Percentiles rank a stretch among this genome's conserved stretches.
Evolutionary conservation across 2,797 vertebrate species (phyloP).

Genomic region (Australoheros facetus): DNA sequence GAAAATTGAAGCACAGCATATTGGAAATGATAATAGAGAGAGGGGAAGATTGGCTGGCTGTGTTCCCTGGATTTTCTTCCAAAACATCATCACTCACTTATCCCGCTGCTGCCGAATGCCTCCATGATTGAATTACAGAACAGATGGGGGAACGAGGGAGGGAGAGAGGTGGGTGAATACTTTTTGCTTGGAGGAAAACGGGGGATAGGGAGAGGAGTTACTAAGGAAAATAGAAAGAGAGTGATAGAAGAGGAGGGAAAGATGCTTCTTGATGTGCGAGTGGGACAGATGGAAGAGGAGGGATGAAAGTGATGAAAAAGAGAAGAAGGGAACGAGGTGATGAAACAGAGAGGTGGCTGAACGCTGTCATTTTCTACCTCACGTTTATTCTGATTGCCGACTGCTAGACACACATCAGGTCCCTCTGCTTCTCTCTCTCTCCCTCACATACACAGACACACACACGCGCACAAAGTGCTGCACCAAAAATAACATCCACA

Average conservation of each 20-base stretch:
- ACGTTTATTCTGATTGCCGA: conserved; percentile 24
- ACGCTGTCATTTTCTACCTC: conserved; percentile 2
- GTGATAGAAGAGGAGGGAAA: neutral
- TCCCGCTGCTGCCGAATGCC: conserved; percentile 43
- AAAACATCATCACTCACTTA: conserved; percentile 67
- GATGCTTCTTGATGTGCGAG: conserved; percentile 27
- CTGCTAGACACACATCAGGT: neutral
- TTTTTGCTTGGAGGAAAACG: conserved; percentile 44
- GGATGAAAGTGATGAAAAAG: conserved; percentile 44
- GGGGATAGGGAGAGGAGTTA: conserved; percentile 3
- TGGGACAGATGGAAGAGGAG: conserved; percentile 13
- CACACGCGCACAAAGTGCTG: conserved; percentile 11
- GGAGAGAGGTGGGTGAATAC: conserved; percentile 23
- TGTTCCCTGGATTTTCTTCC: conserved; percentile 40
- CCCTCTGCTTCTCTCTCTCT: neutral
- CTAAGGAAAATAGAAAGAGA: neutral
- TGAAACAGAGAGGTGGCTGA: conserved; percentile 28
- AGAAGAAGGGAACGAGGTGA: conserved; percentile 20
- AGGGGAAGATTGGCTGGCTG: conserved; percentile 9
- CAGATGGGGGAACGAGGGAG: conserved; percentile 35
- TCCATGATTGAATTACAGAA: conserved; percentile 69
- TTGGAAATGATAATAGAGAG: conserved; percentile 39
- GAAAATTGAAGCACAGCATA: conserved; percentile 7
- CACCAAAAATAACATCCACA: conserved; percentile 58
- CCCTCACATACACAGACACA: neutral